Base-by-base conservation (phyloP, 2,113 vertebrate genomes). In the Anseranas semipalmata region DNA sequence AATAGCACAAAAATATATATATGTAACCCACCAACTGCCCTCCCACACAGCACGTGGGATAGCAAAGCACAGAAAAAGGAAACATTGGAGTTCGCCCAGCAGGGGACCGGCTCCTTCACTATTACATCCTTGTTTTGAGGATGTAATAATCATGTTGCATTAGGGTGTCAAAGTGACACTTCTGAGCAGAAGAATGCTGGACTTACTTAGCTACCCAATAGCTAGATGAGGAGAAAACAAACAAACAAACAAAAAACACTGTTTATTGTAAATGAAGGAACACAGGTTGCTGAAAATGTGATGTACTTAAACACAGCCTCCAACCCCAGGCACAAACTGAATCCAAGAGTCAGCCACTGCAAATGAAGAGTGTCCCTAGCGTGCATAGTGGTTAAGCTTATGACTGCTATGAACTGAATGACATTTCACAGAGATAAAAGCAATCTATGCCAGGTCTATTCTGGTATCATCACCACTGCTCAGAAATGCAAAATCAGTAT, bases 291-390 rank as follows among this genome's bases (percentile, higher is more conserved):
- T 72, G 3, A 25, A 63, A 85, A 93, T 19, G 5, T 41, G 27
- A 21, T 46, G 32, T 43, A 62, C 39, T 62, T 87, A 71, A 77
- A 43, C 12, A 25, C 59, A 71, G 21, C 45, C 63, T 77, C 60
- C 81, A 91, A 3, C 21, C 28, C 62, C 41, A 67, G 43, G 35
- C n/a, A 75, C n/a, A 75, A 39, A 12, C n/a, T 59, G 21, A 93
- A 94, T 24, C 86, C 7, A 71, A 33, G 22, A 0, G 0, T 33
- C 37, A 68, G 43, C 19, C 0, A 0, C 43, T 46, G 18, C 1
- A 90, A 78, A 55, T 43, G n/a, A 95, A 46, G n/a, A 60, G 13
- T 24, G 24, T 30, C 45, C 65, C 35, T 45, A 78, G 33, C 10
- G 77, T 1, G 6, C n/a, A 30, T 16, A 6, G 27, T 12, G 35